These are phyloP conservation scores for Heptranchias perlo DNA, from an alignment of 2,113 vertebrate genomes.

Conservation along the genomic window DNA sequence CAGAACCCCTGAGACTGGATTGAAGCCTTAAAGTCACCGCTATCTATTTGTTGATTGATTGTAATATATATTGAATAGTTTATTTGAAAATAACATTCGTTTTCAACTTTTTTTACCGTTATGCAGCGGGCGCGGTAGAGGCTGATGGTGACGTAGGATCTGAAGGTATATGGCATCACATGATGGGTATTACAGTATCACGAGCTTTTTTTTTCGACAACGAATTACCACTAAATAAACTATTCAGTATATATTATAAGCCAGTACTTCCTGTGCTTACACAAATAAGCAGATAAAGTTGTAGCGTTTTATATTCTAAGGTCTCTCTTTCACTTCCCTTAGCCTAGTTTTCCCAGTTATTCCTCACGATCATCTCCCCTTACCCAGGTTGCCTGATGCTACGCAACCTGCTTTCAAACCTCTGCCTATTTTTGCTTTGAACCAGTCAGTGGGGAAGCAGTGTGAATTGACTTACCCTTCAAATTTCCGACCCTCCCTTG, in stretches of 20 bases:
- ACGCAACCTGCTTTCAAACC: background rate
- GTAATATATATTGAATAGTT: slow-evolving; percentile 39
- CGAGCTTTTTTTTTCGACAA: background rate
- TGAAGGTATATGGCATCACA: slow-evolving; percentile 37
- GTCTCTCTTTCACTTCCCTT: background rate
- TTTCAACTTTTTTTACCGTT: slow-evolving; percentile 37
- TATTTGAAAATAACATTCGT: slow-evolving; percentile 39
- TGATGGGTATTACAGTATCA: slow-evolving; percentile 37
- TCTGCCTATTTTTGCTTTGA: background rate
- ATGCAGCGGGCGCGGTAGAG: slow-evolving; percentile 37
- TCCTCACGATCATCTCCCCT: too few species aligned
- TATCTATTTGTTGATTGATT: slow-evolving; percentile 33
- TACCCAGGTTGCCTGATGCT: background rate
- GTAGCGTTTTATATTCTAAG: background rate
- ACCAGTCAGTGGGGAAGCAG: too few species aligned
- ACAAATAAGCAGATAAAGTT: background rate
- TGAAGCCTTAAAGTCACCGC: slow-evolving; percentile 14
- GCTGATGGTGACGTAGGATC: slow-evolving; percentile 38
- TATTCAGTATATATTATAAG: slow-evolving; percentile 39
- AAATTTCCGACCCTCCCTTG: background rate
- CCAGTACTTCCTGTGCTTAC: slow-evolving; percentile 1
- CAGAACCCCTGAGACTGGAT: slow-evolving; percentile 10
- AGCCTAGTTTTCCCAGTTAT: background rate
- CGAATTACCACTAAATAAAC: slow-evolving; percentile 36
- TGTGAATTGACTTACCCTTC: background rate